Conservation (phyloP, 2,797 vertebrate species). For the Clarias fuscus region DNA sequence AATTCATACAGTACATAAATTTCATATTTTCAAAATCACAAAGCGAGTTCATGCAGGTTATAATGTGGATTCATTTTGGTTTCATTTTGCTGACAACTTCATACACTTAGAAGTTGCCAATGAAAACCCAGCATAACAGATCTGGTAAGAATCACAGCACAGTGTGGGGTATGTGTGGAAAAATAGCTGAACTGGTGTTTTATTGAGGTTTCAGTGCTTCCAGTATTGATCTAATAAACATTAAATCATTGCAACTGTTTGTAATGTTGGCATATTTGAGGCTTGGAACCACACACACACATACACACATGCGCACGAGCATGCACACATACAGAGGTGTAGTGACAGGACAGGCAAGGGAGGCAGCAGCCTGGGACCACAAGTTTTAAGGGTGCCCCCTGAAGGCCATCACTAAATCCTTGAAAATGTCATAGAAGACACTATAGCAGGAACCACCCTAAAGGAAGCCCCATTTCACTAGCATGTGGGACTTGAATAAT, state of each 20-base stretch:
- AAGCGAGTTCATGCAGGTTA: background rate
- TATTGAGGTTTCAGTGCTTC: slow-evolving; percentile 8
- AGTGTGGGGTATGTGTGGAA: background rate
- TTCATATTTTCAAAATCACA: background rate
- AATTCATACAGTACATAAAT: too few relatives aligned
- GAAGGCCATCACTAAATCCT: background rate
- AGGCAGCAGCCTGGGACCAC: background rate
- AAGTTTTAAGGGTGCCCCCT: background rate
- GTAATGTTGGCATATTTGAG: background rate
- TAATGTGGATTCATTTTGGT: background rate
- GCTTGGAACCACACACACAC: background rate
- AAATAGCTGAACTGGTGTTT: background rate
- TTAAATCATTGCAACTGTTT: slow-evolving; percentile 2
- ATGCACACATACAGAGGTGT: background rate
- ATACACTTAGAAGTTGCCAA: background rate
- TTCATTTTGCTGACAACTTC: background rate
- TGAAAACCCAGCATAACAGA: background rate
- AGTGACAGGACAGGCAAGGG: background rate
- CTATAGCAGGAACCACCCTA: background rate
- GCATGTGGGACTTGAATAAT: background rate
- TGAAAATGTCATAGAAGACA: background rate
- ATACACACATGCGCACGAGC: background rate
- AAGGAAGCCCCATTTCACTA: background rate
- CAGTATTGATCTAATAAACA: background rate
- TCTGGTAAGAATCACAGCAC: background rate